phyloP scores from a whole-genome alignment of 2,113 vertebrate genomes.

The Crotalus helleri region DNA sequence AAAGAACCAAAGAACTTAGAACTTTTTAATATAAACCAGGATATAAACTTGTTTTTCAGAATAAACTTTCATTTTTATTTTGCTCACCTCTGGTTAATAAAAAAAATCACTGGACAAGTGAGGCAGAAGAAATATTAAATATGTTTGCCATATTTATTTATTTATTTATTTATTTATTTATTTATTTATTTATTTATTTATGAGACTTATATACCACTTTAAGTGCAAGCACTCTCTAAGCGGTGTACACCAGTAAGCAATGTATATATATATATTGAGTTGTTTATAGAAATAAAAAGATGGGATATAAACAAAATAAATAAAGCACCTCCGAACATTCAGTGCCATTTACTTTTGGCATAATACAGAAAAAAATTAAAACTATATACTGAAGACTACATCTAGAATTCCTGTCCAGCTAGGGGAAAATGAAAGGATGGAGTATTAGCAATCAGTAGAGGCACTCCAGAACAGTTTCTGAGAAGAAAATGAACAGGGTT shows the following conservation, averaged over 20 bases:
- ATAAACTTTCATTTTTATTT: not conserved
- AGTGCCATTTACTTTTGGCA: not conserved
- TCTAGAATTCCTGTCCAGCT: not conserved
- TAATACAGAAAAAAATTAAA: not conserved
- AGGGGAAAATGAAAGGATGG: not conserved
- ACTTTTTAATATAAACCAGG: not conserved
- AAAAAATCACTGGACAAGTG: not conserved
- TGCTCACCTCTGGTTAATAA: not conserved
- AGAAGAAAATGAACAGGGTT: not conserved
- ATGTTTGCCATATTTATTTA: too few relatives aligned
- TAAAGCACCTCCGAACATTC: not conserved
- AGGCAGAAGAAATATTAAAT: too few relatives aligned
- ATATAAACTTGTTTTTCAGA: not conserved
- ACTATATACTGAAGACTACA: not conserved
- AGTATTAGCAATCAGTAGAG: not conserved
- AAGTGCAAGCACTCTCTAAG: too few relatives aligned
- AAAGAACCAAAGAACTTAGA: too few relatives aligned
- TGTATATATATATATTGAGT: too few relatives aligned
- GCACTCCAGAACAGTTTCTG: not conserved
- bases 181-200: too few relatives aligned
- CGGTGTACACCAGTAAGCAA: too few relatives aligned
- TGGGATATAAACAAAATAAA: too few relatives aligned
- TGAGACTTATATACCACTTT: too few relatives aligned
- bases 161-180: too few relatives aligned
- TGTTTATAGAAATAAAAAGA: too few relatives aligned